Evolutionary conservation across 1,140 invertebrate species (phyloP).

Genomic region (Brachionus rubens): DNA sequence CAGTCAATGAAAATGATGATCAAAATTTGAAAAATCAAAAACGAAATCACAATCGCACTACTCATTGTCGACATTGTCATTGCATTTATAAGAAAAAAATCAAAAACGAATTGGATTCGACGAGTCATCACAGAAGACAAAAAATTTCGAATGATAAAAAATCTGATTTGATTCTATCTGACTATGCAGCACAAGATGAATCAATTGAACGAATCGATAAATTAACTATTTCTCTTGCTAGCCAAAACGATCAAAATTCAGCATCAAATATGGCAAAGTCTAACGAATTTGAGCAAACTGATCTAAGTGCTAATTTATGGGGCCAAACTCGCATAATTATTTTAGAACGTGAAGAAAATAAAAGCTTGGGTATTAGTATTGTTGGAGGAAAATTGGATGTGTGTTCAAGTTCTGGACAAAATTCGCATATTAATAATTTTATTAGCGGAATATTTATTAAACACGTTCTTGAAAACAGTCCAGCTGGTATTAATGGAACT

Average conservation of each 20-base stretch:
- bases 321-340: conserved; percentile 73
- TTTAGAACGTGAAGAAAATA: conserved; percentile 68
- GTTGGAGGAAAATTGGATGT: conserved; percentile 76
- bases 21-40: no score
- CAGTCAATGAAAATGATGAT: no score
- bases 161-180: no score
- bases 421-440: neutral
- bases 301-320: conserved; percentile 65
- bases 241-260: neutral
- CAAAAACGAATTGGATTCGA: no score
- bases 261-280: neutral
- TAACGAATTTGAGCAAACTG: neutral
- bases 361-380: conserved; percentile 87
- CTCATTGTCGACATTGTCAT: no score
- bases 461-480: conserved; percentile 87
- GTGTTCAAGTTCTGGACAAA: neutral
- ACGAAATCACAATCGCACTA: no score
- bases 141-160: no score
- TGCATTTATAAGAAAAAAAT: no score
- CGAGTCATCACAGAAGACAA: no score
- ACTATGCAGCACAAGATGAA: no score
- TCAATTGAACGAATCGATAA: neutral
- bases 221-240: neutral
- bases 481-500: conserved; percentile 81
- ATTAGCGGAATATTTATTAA: conserved; percentile 95